Evolutionary conservation across 2,113 vertebrate genomes (phyloP).

Genomic region (Ptychochromis oligacanthus): DNA sequence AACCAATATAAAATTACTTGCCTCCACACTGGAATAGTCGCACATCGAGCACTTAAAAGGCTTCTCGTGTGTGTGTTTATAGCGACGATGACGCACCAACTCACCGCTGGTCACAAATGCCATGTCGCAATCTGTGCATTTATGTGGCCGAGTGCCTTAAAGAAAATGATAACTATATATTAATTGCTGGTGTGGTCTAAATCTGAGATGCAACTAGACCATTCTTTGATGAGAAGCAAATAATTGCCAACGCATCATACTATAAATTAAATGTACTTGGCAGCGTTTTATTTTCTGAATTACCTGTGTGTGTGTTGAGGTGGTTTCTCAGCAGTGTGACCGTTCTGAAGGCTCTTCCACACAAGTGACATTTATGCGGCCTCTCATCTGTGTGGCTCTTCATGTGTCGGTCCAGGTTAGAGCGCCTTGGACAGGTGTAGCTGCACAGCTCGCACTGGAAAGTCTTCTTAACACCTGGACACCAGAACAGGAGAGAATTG

Average conservation of each 20-base stretch:
- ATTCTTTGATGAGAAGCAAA: background rate
- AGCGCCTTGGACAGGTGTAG: constrained; percentile 97
- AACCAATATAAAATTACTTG: constrained; percentile 40
- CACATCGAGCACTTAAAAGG: constrained; percentile 99
- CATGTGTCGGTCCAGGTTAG: constrained; percentile 98
- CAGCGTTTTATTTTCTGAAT: background rate
- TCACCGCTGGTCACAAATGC: constrained; percentile 99
- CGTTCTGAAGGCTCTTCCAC: constrained; percentile 96
- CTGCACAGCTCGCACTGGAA: constrained; percentile 99
- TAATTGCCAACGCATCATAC: too few species aligned
- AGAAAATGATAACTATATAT: background rate
- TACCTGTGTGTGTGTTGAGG: constrained; percentile 98
- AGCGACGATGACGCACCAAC: constrained; percentile 96
- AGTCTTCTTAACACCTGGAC: constrained; percentile 96
- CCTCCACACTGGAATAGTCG: constrained; percentile 98
- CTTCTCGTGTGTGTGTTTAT: constrained; percentile 99
- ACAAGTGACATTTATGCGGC: constrained; percentile 98
- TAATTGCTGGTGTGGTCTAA: background rate
- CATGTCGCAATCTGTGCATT: constrained; percentile 99
- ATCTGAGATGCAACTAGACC: constrained; percentile 8
- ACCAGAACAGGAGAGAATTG: background rate
- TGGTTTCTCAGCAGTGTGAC: constrained; percentile 98
- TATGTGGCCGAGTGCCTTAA: constrained; percentile 96
- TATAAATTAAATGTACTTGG: too few species aligned
- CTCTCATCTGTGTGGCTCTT: constrained; percentile 99